A percentile compares a stretch with the other conserved stretches of the same genome.
Conservation (phyloP, 1,140 invertebrate species). For the Lepidotrigona ventralis region DNA sequence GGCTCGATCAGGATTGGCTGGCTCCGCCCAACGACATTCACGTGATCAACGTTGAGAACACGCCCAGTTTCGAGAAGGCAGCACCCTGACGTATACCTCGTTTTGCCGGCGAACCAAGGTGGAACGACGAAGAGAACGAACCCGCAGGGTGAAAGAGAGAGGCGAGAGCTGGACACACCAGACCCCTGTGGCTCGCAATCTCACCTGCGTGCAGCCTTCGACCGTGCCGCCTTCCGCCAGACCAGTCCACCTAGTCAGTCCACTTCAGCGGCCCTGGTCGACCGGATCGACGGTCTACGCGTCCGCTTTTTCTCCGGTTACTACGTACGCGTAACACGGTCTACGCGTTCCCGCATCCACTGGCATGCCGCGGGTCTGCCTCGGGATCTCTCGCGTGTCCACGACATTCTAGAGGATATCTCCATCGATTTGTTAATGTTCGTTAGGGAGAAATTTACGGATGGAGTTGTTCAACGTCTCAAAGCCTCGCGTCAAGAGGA, state of each 20-base stretch:
- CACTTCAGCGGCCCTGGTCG: constrained; percentile 65
- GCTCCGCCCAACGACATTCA: constrained; percentile 71
- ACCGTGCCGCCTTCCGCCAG: constrained; percentile 64
- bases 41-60: constrained; percentile 64
- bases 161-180: constrained; percentile 56
- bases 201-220: constrained; percentile 73
- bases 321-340: constrained; percentile 17
- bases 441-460: not conserved
- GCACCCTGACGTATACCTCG: constrained; percentile 50
- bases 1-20: constrained; percentile 70
- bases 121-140: not conserved
- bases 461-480: no score
- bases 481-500: not conserved
- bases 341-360: constrained; percentile 15
- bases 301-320: constrained; percentile 15
- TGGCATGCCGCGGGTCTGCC: constrained; percentile 23
- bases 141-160: not conserved
- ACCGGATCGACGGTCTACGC: constrained; percentile 56
- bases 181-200: constrained; percentile 62
- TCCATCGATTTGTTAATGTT: not conserved
- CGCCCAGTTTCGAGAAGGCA: constrained; percentile 54
- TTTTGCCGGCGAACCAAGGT: constrained; percentile 9
- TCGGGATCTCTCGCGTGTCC: constrained; percentile 28
- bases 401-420: not conserved
- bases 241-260: constrained; percentile 69